Base-by-base conservation (phyloP, 1,140 invertebrate genomes). In the Ceratitis capitata region DNA sequence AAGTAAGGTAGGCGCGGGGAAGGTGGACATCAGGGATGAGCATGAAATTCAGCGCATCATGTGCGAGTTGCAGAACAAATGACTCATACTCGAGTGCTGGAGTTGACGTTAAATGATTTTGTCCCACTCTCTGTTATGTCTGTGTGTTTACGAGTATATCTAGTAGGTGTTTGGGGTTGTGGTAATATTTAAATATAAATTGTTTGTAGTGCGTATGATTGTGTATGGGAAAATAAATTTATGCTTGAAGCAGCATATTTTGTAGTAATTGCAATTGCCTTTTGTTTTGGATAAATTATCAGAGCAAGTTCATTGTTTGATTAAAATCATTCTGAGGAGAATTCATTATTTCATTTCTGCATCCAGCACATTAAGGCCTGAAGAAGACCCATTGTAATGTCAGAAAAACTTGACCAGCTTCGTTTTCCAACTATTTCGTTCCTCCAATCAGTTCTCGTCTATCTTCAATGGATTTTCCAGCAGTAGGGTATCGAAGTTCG, bases 1-100 rank as follows among this genome's bases (percentile, higher is more conserved):
- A 74, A 56, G 47, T 14, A 84, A 61, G 39, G 39, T 84, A 0
- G 49, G 47, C 45, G 53, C 83, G 6, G 49, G 83, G 12, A 61
- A 84, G 26, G 83, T 84, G 5, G 61, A 84, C 51, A 84, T 84
- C 29, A 23, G n/a, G 7, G 83, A 84, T 61, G 82, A 83, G 26
- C 47, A 53, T 3, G 47, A 51, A 35, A 83, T 83, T n/a, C 82
- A 83, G 9, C 82, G 82, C 35, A 39, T 56, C 29, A 83, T 83
- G 14, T 53, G 82, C 5, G 69, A 78, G 7, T 42, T 78, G 39
- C 69, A 78, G 16, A 78, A 78, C n/a, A 78, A 78, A 45, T 78
- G 69, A 78, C 1, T 1, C 14, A n/a, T 2, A 4, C 3, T 47
- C 29, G 9, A 19, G 16, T 53, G 51, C n/a, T 12, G 16, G 14